phyloP scores from a whole-genome alignment of 2,888 invertebrate genomes.

The Cantharis flavilabris region DNA sequence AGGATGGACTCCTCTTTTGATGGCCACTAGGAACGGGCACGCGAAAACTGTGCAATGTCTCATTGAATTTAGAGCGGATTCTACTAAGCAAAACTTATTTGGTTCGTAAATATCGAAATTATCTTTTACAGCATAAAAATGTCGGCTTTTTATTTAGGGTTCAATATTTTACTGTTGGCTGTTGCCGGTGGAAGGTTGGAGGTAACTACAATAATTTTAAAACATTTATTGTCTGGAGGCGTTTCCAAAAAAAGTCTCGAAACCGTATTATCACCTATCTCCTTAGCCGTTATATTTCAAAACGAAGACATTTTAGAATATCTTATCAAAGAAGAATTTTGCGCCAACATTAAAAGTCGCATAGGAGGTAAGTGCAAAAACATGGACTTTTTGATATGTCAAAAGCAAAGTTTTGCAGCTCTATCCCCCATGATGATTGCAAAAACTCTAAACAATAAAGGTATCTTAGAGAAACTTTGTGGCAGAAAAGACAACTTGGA shows the following conservation, averaged over 20 bases:
- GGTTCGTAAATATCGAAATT: conserved; percentile 38
- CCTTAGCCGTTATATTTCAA: conserved; percentile 46
- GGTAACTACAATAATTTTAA: conserved; percentile 43
- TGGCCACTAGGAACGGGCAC: conserved; percentile 50
- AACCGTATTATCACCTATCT: conserved; percentile 45
- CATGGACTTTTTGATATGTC: background rate
- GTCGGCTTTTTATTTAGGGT: conserved; percentile 41
- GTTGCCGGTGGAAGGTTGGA: conserved; percentile 47
- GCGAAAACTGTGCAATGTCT: conserved; percentile 42
- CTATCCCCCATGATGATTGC: background rate
- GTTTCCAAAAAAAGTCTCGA: conserved; percentile 48
- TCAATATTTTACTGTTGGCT: conserved; percentile 47
- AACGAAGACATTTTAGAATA: conserved; percentile 44
- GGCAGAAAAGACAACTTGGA: background rate
- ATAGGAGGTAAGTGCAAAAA: conserved; percentile 40
- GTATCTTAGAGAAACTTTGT: background rate
- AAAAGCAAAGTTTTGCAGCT: background rate
- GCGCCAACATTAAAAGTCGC: conserved; percentile 39
- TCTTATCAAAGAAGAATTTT: conserved; percentile 44
- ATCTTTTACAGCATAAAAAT: background rate
- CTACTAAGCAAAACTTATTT: conserved; percentile 47
- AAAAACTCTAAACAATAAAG: background rate
- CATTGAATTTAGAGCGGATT: conserved; percentile 46
- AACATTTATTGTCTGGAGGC: conserved; percentile 48
- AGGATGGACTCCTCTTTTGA: conserved; percentile 55